These are phyloP conservation scores for Caenorhabditis uteleia DNA, from an alignment of 2,888 invertebrate genomes.

Conservation along the genomic window DNA sequence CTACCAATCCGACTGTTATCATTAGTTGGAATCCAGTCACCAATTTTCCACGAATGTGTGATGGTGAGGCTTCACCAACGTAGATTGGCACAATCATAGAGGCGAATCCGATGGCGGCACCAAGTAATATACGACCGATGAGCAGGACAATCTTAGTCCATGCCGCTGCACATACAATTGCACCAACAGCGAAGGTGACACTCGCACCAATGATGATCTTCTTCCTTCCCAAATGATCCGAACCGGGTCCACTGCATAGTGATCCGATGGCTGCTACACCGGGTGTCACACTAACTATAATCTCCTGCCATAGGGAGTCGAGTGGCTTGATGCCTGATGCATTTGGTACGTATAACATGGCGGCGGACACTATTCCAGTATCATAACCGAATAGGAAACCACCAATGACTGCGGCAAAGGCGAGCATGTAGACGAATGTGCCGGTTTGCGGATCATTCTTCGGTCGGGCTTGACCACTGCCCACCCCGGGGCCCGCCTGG, in stretches of 20 bases:
- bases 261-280: constrained; percentile 57
- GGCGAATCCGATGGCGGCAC: constrained; percentile 57
- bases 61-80: constrained; percentile 74
- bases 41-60: constrained; percentile 71
- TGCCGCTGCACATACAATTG: constrained; percentile 68
- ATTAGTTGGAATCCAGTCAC: constrained; percentile 69
- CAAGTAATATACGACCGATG: constrained; percentile 52
- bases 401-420: constrained; percentile 56
- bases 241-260: constrained; percentile 70
- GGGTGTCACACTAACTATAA: constrained; percentile 61
- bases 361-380: constrained; percentile 74
- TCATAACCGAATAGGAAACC: constrained; percentile 73
- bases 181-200: constrained; percentile 72
- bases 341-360: constrained; percentile 58
- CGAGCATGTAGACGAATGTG: constrained; percentile 53
- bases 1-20: constrained; percentile 74
- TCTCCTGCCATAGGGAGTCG: constrained; percentile 59
- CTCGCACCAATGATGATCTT: constrained; percentile 72
- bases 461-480: constrained; percentile 39
- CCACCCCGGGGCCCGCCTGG: constrained; percentile 20
- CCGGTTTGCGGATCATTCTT: constrained; percentile 32
- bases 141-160: constrained; percentile 47
- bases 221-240: constrained; percentile 73
- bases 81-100: constrained; percentile 74
- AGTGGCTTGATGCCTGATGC: constrained; percentile 51